These are phyloP conservation scores for Eueremaeus valkanovi DNA, from an alignment of 2,888 invertebrate genomes.

Conservation along the genomic window DNA sequence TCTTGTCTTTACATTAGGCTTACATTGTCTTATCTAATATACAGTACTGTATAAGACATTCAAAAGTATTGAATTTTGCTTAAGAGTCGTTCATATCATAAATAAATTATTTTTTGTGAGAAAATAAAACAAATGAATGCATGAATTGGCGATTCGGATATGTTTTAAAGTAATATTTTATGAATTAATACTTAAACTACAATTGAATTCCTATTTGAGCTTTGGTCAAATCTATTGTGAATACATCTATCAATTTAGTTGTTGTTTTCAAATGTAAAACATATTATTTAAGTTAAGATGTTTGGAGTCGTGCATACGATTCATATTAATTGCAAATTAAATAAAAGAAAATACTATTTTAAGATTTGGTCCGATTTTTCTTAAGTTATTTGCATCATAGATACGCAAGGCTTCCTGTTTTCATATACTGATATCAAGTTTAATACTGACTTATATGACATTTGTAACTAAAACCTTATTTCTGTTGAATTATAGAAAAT, in stretches of 20 bases:
- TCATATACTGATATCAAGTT: too few species aligned
- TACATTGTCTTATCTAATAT: conserved; percentile 14
- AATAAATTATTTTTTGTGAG: background rate
- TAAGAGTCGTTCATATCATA: background rate
- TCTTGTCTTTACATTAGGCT: background rate
- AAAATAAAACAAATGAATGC: background rate
- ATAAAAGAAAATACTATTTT: too few species aligned
- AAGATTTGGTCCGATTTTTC: too few species aligned
- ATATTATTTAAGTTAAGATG: background rate
- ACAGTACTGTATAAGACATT: conserved; percentile 1
- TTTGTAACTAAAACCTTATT: too few species aligned
- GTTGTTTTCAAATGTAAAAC: background rate
- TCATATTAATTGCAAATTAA: background rate
- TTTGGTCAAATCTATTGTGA: background rate
- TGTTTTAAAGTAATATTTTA: background rate
- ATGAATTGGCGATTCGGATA: conserved; percentile 4
- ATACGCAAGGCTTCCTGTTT: too few species aligned
- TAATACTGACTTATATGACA: too few species aligned
- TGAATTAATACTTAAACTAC: background rate
- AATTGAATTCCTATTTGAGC: background rate
- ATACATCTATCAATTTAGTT: background rate
- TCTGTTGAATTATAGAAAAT: too few species aligned
- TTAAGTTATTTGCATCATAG: too few species aligned
- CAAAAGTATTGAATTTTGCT: background rate
- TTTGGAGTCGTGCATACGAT: background rate